Evolutionary conservation across 2,797 vertebrate genomes (phyloP).

Genomic region (Chloroceryle amazona): DNA sequence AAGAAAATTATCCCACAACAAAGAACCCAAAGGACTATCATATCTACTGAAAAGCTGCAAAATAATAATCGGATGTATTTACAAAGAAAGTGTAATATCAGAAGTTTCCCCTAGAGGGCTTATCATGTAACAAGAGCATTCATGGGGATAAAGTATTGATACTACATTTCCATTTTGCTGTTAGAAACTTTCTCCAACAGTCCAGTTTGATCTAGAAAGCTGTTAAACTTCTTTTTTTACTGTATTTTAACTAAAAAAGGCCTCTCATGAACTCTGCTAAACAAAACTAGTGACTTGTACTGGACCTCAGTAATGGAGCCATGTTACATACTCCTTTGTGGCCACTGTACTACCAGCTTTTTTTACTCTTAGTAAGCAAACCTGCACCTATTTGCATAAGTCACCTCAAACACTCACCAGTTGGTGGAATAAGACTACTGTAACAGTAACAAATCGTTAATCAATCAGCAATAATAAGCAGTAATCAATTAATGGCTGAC

Average conservation of each 20-base stretch:
- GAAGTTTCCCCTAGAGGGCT: neutral
- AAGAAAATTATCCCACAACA: slow-evolving; percentile 52
- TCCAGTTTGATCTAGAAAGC: neutral
- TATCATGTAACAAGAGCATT: neutral
- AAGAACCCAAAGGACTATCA: slow-evolving; percentile 32
- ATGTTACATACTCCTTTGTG: neutral
- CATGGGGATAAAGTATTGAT: neutral
- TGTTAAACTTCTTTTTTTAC: neutral
- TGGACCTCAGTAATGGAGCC: neutral
- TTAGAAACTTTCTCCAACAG: neutral
- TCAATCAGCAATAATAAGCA: neutral
- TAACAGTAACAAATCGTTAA: neutral
- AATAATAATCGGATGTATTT: slow-evolving; percentile 3
- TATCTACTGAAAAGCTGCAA: slow-evolving; percentile 14
- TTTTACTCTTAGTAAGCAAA: neutral
- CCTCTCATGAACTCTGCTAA: neutral
- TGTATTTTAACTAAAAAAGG: neutral
- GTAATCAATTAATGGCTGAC: neutral
- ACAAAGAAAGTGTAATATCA: slow-evolving; percentile 15
- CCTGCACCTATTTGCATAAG: neutral
- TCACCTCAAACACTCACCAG: neutral
- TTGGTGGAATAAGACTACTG: neutral
- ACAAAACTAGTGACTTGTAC: neutral
- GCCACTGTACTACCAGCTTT: neutral
- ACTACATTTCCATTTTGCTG: neutral